These are phyloP conservation scores for Danaus melanippus DNA, from an alignment of 1,140 invertebrate genomes.

Conservation along the genomic window DNA sequence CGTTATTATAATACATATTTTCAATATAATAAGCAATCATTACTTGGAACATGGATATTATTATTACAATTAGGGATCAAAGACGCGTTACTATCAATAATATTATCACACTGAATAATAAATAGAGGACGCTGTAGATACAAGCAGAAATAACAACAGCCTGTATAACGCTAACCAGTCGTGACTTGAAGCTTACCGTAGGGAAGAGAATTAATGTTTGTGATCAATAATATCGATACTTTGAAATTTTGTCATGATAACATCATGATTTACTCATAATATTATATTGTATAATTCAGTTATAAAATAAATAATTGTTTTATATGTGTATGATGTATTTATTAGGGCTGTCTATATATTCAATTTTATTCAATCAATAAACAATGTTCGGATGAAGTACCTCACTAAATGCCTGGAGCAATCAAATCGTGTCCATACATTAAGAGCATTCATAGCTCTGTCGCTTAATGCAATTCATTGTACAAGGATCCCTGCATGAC, in stretches of 20 bases:
- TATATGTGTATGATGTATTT: neutral
- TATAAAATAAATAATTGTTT: neutral
- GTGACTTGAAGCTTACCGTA: slow-evolving; percentile 50
- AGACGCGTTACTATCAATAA: slow-evolving; percentile 10
- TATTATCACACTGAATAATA: slow-evolving; percentile 41
- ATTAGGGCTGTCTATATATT: slow-evolving; percentile 1
- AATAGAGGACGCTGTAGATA: slow-evolving; percentile 33
- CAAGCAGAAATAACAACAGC: slow-evolving; percentile 52
- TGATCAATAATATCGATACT: slow-evolving; percentile 21
- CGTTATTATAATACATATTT: too few species aligned
- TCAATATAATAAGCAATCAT: too few species aligned
- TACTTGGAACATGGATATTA: too few species aligned
- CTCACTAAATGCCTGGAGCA: slow-evolving; percentile 41
- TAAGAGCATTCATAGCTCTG: slow-evolving; percentile 59
- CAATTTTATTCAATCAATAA: slow-evolving; percentile 3
- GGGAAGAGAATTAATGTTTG: slow-evolving; percentile 18
- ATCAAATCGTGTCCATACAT: slow-evolving; percentile 64
- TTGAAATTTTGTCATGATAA: neutral
- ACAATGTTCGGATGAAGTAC: slow-evolving; percentile 3
- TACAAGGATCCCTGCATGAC: slow-evolving; percentile 46
- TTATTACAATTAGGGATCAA: too few species aligned
- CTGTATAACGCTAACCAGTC: slow-evolving; percentile 52
- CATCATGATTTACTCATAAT: neutral
- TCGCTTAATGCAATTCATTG: slow-evolving; percentile 66
- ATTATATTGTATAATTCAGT: neutral